These are phyloP conservation scores for Leptopilina myrica DNA, from an alignment of 2,888 invertebrate genomes.

Conservation along the genomic window DNA sequence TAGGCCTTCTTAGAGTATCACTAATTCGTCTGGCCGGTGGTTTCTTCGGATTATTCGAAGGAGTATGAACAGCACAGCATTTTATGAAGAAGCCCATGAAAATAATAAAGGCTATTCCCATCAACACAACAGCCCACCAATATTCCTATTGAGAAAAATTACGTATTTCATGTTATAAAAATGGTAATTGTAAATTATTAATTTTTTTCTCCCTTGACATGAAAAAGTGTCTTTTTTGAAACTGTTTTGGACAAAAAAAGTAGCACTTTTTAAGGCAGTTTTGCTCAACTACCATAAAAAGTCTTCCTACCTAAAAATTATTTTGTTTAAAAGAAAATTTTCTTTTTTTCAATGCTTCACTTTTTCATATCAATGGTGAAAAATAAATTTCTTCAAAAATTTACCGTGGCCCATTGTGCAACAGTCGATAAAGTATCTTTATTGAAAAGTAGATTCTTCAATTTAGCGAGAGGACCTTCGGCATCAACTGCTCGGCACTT, in stretches of 20 bases:
- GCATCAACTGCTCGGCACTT: conserved; percentile 99
- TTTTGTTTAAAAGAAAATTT: too few relatives aligned
- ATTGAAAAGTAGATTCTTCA: conserved; percentile 97
- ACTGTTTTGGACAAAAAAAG: too few relatives aligned
- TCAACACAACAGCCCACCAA: conserved; percentile 97
- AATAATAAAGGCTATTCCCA: conserved; percentile 93
- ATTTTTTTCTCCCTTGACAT: too few relatives aligned
- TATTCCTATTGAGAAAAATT: conserved; percentile 80
- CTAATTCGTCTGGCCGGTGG: conserved; percentile 95
- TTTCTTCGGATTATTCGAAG: conserved; percentile 98
- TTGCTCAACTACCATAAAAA: too few relatives aligned
- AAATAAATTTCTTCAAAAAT: conserved; percentile 59
- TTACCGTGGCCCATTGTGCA: conserved; percentile 93
- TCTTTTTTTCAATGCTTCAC: too few relatives aligned
- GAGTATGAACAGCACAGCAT: conserved; percentile 99
- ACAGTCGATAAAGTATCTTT: conserved; percentile 91
- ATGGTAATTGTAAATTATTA: neutral
- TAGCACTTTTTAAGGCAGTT: too few relatives aligned
- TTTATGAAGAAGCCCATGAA: conserved; percentile 99
- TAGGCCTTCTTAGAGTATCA: conserved; percentile 92
- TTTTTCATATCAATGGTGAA: too few relatives aligned
- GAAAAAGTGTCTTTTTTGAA: too few relatives aligned
- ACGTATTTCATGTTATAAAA: conserved; percentile 42
- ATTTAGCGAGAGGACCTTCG: conserved; percentile 96
- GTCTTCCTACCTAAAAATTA: too few relatives aligned